A percentile compares a stretch with the other conserved stretches of the same genome.
These are phyloP conservation scores for Diaphora mendica DNA, from an alignment of 2,888 invertebrate species.

Conservation along the genomic window DNA sequence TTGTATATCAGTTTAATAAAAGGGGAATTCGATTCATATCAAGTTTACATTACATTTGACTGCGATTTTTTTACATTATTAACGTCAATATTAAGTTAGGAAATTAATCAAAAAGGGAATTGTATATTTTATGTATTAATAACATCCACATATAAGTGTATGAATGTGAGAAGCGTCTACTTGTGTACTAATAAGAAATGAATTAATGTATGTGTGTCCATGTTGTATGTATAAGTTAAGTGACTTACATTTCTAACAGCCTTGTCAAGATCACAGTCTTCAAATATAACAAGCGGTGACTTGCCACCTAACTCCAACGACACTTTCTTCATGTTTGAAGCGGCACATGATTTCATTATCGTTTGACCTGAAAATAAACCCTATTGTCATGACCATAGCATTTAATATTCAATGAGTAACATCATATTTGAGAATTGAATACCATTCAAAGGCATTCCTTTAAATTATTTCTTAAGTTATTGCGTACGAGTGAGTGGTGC, in stretches of 20 bases:
- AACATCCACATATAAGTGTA: too few species aligned
- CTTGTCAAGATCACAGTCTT: constrained; percentile 97
- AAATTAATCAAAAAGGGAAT: too few species aligned
- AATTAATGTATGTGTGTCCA: not conserved
- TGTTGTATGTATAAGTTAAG: not conserved
- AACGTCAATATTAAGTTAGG: too few species aligned
- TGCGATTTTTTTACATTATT: too few species aligned
- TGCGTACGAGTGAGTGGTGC: not conserved
- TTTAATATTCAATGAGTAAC: not conserved
- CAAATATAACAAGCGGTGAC: constrained; percentile 97
- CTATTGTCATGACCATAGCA: not conserved
- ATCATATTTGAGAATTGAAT: not conserved
- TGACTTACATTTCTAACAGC: constrained; percentile 93
- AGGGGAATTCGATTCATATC: too few species aligned
- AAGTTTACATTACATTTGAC: too few species aligned
- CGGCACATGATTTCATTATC: constrained; percentile 96
- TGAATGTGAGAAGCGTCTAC: too few species aligned
- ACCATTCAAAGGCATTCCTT: not conserved
- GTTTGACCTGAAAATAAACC: constrained; percentile 83
- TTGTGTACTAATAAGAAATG: not conserved
- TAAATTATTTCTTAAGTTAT: not conserved
- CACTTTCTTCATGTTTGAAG: constrained; percentile 97
- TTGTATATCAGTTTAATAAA: too few species aligned
- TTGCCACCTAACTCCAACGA: constrained; percentile 98
- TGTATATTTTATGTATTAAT: too few species aligned